These are phyloP conservation scores for Rhadina sibilatrix DNA, from an alignment of 2,113 vertebrate genomes.

Conservation along the genomic window DNA sequence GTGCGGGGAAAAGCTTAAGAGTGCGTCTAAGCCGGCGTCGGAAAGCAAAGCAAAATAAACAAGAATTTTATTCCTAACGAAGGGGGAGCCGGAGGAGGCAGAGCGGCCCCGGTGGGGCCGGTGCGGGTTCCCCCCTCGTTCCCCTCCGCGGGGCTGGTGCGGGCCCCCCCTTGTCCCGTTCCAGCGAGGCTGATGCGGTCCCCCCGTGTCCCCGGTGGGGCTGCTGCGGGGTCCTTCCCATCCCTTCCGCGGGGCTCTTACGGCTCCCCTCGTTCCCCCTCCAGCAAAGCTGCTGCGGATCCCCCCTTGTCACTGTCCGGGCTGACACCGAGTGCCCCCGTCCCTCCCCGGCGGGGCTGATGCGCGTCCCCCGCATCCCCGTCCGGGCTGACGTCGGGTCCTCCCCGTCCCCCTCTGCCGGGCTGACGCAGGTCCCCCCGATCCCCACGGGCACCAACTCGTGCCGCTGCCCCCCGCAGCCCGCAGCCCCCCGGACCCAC, in stretches of 20 bases:
- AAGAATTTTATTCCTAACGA: not conserved
- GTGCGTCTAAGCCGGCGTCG: conserved; percentile 34
- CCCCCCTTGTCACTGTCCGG: not conserved
- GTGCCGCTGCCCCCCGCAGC: not conserved
- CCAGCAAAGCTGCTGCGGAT: not conserved
- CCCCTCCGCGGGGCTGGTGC: not conserved
- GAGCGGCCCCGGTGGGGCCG: not conserved
- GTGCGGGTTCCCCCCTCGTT: not conserved
- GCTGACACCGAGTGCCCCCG: not conserved
- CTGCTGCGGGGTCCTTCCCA: not conserved
- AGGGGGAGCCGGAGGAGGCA: not conserved
- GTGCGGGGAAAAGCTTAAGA: conserved; percentile 46
- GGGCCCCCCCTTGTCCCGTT: not conserved
- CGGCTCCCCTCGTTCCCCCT: not conserved
- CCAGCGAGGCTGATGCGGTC: not conserved
- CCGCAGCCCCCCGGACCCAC: not conserved
- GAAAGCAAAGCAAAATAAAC: conserved; percentile 47
- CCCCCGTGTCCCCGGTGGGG: not conserved
- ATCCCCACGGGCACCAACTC: not conserved
- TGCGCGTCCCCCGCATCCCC: not conserved
- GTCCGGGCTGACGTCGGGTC: not conserved
- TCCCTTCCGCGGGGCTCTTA: not conserved
- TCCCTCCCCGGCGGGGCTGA: not conserved
- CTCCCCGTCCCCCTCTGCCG: not conserved
- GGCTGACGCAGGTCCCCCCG: not conserved